Evolutionary conservation across 2,113 vertebrate genomes (phyloP).

Genomic region (Nerophis ophidion): DNA sequence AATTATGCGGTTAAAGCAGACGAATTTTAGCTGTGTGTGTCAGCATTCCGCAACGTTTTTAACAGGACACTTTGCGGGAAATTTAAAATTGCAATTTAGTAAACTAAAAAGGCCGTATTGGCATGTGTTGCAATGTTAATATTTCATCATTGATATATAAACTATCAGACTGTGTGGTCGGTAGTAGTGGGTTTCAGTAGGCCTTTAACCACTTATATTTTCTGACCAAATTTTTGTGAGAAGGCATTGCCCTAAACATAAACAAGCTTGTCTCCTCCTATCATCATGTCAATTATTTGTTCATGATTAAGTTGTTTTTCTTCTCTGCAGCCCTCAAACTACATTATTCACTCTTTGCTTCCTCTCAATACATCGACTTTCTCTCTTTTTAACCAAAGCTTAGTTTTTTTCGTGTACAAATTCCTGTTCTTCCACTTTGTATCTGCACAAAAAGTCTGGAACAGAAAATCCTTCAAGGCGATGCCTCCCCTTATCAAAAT

Average conservation of each 20-base stretch:
- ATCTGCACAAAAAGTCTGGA: conserved; percentile 34
- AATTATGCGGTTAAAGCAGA: too few relatives aligned
- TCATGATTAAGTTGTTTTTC: neutral
- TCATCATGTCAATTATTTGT: conserved; percentile 13
- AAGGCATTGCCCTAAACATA: conserved; percentile 20
- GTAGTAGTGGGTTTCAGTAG: too few relatives aligned
- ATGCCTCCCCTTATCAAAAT: conserved; percentile 52
- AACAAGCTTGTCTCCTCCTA: conserved; percentile 28
- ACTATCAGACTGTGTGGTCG: too few relatives aligned
- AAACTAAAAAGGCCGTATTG: too few relatives aligned
- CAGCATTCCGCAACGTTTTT: too few relatives aligned
- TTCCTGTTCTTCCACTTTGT: conserved; percentile 4
- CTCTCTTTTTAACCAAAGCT: conserved; percentile 1
- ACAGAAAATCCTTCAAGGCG: conserved; percentile 56
- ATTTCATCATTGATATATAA: too few relatives aligned
- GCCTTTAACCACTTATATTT: neutral
- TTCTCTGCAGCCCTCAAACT: neutral
- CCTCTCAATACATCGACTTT: conserved; percentile 14
- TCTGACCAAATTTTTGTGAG: neutral
- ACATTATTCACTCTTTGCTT: conserved; percentile 11
- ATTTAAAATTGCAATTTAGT: too few relatives aligned
- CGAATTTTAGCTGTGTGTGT: too few relatives aligned
- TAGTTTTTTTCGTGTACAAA: conserved; percentile 1
- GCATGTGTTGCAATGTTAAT: too few relatives aligned
- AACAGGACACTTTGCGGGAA: too few relatives aligned